Evolutionary conservation across 2,113 vertebrate species (phyloP).

Genomic region (Tupaia tana): DNA sequence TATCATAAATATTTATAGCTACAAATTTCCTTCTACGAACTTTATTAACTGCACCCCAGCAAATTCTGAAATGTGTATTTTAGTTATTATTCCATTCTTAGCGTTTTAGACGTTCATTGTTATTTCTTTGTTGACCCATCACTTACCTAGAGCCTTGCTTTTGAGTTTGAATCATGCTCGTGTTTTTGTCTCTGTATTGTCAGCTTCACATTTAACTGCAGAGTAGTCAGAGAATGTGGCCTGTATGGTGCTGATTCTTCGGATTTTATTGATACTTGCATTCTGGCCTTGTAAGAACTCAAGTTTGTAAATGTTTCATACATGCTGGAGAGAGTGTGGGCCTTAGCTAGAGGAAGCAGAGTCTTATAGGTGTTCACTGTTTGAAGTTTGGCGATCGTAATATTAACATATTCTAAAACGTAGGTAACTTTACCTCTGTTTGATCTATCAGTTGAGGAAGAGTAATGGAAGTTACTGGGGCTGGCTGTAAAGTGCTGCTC

Average conservation of each 20-base stretch:
- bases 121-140: background rate
- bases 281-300: background rate
- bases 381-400: background rate
- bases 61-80: background rate
- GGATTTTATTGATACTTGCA: background rate
- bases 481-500: too few species aligned
- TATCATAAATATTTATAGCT: slow-evolving; percentile 15
- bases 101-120: background rate
- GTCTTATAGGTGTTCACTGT: background rate
- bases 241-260: background rate
- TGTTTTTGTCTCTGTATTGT: background rate
- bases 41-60: background rate
- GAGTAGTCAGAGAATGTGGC: background rate
- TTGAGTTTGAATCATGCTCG: background rate
- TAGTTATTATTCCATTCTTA: background rate
- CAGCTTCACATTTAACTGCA: background rate
- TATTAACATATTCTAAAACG: background rate
- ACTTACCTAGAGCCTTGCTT: slow-evolving; percentile 3
- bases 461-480: too few species aligned
- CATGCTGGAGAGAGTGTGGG: background rate
- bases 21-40: background rate
- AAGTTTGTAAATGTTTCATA: background rate
- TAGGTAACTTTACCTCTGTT: background rate
- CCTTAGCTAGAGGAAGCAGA: background rate
- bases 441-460: background rate